Conservation (phyloP, 2,888 invertebrate genomes). For the Xylota segnis region DNA sequence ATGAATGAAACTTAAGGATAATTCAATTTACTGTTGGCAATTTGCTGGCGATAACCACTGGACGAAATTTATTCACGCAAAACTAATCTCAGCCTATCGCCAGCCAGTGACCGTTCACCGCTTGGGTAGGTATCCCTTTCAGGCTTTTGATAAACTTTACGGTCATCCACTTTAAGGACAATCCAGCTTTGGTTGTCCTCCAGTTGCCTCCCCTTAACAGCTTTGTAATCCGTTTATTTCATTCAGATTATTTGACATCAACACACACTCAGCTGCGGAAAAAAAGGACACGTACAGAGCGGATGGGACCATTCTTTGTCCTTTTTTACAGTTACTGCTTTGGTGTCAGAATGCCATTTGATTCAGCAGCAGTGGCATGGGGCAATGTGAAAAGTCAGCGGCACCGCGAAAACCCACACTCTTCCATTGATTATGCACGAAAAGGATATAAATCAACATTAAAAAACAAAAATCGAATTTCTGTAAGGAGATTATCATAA, state of each 20-base stretch:
- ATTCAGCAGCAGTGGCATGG: not conserved
- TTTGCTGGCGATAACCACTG: slow-evolving; percentile 23
- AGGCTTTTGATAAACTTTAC: slow-evolving; percentile 19
- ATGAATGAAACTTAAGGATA: slow-evolving; percentile 37
- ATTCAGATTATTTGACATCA: slow-evolving; percentile 39
- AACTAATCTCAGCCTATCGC: slow-evolving; percentile 36
- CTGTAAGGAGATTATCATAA: slow-evolving; percentile 45
- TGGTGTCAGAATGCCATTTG: not conserved
- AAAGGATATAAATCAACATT: slow-evolving; percentile 40
- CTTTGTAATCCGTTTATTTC: slow-evolving; percentile 39
- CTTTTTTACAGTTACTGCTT: not conserved
- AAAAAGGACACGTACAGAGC: not conserved
- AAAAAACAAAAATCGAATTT: slow-evolving; percentile 40
- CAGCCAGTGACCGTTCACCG: not conserved
- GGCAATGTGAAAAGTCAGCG: not conserved
- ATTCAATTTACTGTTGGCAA: slow-evolving; percentile 33
- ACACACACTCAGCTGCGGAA: slow-evolving; percentile 5
- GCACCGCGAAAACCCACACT: not conserved
- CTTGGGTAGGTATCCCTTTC: not conserved
- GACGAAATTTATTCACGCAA: slow-evolving; percentile 37
- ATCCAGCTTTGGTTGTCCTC: not conserved
- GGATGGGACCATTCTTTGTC: not conserved
- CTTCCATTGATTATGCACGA: slow-evolving; percentile 1
- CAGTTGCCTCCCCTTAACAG: slow-evolving; percentile 9
- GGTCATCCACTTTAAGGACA: slow-evolving; percentile 21